These are phyloP conservation scores for Hirtodrosophila cameraria DNA, from an alignment of 2,888 invertebrate genomes.

Conservation along the genomic window DNA sequence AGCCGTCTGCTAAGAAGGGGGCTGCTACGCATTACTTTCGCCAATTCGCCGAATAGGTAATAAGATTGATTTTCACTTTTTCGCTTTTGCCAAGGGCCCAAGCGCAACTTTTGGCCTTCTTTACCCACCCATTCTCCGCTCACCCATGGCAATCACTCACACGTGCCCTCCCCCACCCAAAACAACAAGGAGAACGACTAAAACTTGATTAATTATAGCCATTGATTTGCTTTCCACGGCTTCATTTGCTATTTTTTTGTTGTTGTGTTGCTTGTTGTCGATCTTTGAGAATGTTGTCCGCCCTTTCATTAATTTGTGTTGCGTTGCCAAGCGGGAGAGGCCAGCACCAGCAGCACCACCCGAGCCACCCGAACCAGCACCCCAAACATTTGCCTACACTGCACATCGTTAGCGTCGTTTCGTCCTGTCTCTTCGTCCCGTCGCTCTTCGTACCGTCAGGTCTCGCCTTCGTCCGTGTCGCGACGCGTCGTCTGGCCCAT, in stretches of 20 bases:
- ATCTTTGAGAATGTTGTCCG: slow-evolving; percentile 14
- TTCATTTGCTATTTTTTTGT: slow-evolving; percentile 27
- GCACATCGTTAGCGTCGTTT: slow-evolving; percentile 36
- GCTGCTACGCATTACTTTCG: slow-evolving; percentile 34
- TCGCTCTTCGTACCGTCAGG: slow-evolving; percentile 10
- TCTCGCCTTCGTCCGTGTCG: slow-evolving; percentile 8
- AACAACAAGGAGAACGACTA: slow-evolving; percentile 30
- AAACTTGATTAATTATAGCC: slow-evolving; percentile 79
- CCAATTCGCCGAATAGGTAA: slow-evolving; percentile 69
- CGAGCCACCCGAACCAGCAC: background rate
- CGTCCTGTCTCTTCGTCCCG: slow-evolving; percentile 4
- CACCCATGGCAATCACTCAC: slow-evolving; percentile 67
- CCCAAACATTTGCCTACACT: background rate
- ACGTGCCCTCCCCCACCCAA: slow-evolving; percentile 42
- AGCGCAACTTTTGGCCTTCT: background rate
- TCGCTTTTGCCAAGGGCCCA: slow-evolving; percentile 40
- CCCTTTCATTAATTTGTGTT: slow-evolving; percentile 68
- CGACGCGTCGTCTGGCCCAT: slow-evolving; percentile 21
- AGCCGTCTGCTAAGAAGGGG: background rate
- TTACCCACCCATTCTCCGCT: background rate
- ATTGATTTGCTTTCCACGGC: slow-evolving; percentile 80
- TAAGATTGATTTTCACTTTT: slow-evolving; percentile 80
- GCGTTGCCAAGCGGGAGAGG: slow-evolving; percentile 39
- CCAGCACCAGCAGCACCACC: background rate
- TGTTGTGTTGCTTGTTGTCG: slow-evolving; percentile 16